Evolutionary conservation across 2,797 vertebrate genomes (phyloP).

Genomic region (Neoniphon sammara): DNA sequence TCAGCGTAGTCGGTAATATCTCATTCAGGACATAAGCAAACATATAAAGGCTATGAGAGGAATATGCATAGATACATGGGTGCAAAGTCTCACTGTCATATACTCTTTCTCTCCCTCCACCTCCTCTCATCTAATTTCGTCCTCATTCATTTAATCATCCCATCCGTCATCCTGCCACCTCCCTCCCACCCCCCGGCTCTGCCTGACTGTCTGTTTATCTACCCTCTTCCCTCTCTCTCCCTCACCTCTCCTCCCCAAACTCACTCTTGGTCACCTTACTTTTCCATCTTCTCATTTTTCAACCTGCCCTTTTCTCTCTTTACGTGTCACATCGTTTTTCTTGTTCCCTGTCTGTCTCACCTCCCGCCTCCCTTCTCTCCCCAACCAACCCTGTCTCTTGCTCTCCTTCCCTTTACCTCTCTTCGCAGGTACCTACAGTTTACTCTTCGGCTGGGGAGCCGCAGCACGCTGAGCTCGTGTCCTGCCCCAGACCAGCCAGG

Average conservation of each 20-base stretch:
- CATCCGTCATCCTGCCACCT: constrained; percentile 64
- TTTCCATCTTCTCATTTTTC: constrained; percentile 48
- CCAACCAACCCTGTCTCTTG: background rate
- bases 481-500: constrained; percentile 95
- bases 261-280: constrained; percentile 40
- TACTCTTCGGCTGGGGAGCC: constrained; percentile 93
- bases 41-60: constrained; percentile 17
- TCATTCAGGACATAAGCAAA: constrained; percentile 30
- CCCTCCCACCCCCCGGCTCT: constrained; percentile 45
- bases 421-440: constrained; percentile 93
- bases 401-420: background rate
- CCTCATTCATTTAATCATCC: constrained; percentile 69
- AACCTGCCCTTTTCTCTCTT: constrained; percentile 24
- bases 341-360: background rate
- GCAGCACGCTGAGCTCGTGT: constrained; percentile 94
- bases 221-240: constrained; percentile 23
- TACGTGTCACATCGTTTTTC: constrained; percentile 11
- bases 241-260: constrained; percentile 25
- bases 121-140: constrained; percentile 59
- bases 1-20: constrained; percentile 36
- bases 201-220: constrained; percentile 57
- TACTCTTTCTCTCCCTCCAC: constrained; percentile 34
- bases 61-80: constrained; percentile 22
- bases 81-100: constrained; percentile 39
- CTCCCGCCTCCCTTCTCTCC: background rate